phyloP scores from a whole-genome alignment of 2,888 invertebrate species.

The Melieria crassipennis region DNA sequence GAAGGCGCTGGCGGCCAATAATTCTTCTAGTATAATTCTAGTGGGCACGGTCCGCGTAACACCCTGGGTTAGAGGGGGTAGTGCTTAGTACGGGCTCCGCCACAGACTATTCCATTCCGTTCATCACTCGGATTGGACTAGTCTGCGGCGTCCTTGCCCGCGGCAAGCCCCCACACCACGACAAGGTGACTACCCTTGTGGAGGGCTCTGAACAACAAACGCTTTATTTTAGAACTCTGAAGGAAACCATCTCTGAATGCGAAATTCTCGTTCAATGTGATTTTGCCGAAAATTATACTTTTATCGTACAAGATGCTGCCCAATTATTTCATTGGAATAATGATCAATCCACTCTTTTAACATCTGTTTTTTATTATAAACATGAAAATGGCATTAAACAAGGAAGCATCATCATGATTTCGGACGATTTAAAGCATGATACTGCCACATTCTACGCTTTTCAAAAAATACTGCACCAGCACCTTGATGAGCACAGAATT shows the following conservation, averaged over 20 bases:
- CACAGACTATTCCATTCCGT: no score
- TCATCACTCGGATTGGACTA: no score
- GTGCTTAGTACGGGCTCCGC: no score
- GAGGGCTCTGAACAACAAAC: constrained; percentile 12
- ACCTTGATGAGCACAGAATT: neutral
- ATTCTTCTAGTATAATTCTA: no score
- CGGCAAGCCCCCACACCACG: no score
- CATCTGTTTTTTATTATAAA: neutral
- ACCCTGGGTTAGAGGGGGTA: no score
- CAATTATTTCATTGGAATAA: constrained; percentile 19
- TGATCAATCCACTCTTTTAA: constrained; percentile 5
- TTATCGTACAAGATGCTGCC: constrained; percentile 16
- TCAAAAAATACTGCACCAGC: constrained; percentile 6
- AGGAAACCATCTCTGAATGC: constrained; percentile 9
- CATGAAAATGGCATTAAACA: constrained; percentile 4
- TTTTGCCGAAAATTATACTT: constrained; percentile 24
- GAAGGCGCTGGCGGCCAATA: no score
- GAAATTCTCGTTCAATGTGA: constrained; percentile 16
- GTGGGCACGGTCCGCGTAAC: no score
- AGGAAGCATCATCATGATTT: constrained; percentile 12
- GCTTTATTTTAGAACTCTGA: neutral
- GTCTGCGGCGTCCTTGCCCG: no score
- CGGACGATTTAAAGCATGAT: constrained; percentile 15
- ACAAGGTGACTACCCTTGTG: no score
- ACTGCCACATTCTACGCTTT: constrained; percentile 14